Evolutionary conservation across 64 coral and sea anemone genomes (phyloP), one percentile per base, ranked within the genome.

Genomic region (Actinia tenebrosa): DNA sequence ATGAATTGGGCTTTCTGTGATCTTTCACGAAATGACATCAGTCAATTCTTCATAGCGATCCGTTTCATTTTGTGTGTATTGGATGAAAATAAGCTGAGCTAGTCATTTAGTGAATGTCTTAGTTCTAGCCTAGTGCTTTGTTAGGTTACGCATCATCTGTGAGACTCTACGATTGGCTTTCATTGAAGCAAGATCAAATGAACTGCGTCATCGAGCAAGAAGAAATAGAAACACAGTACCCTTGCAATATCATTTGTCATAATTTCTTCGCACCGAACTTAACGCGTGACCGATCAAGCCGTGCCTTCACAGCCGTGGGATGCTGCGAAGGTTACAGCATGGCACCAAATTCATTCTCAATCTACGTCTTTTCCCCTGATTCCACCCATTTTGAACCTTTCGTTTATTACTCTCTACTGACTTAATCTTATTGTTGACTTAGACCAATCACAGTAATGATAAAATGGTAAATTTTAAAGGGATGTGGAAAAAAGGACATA

Each of bases 91-190:
- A 66, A 66, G n/a, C 20, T 66, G n/a, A 66, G 60, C 15, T 61
- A 61, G 60, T 19, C 4, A 61, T 15, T 66, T 20, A 20, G 7
- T 23, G 20, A 66, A 23, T 66, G 63, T 66, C 16, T 66, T 66
- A 44, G 77, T 79, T 79, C 27, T 37, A 79, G 77, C 45, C 77
- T 79, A 46, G 77, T 79, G 77, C 77, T 44, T 23, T 66, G 63
- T 66, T n/a, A 4, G 3, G 10, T 15, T 79, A 45, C 5, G 77
- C 8, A 37, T 79, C n/a, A 13, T 37, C 3, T 37, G 77, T 10
- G 18, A 27, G 16, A 16, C 30, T 22, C 77, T 26, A 16, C 77
- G 9, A 79, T 47, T 79, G 77, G 77, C 3, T 79, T 37, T 20
- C 7, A 1, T 2, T 0, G 17, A 2, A 79, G 17, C 77, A 79